Evolutionary conservation across 2,797 vertebrate species (phyloP), one percentile per base, ranked within the genome.

Genomic region (Hybognathus amarus): DNA sequence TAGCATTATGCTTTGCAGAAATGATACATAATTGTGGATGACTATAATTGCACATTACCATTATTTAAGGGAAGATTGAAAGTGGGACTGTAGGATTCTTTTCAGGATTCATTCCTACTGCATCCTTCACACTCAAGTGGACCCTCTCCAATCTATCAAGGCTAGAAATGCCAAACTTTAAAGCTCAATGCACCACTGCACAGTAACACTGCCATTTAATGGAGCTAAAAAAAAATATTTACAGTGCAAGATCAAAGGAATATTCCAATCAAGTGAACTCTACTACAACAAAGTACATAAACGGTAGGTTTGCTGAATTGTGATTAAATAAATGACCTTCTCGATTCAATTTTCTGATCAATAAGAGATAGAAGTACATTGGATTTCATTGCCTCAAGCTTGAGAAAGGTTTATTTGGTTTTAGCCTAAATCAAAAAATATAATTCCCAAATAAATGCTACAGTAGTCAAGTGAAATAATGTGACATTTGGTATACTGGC

Each of bases 141-240:
- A 42, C 52, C 79, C 79, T 59, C 40, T 81, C 24, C 63, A 79
- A 69, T 73, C 79, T 77, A 86, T 87, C 80, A 86, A 77, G 40
- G 59, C 47, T 74, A 52, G n/a, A 87, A 86, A 87, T 83, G 85
- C 52, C 75, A 86, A 77, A 73, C 79, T 40, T 79, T 56, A 63
- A 81, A 75, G 77, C 78, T 76, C 74, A 82, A 36, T 52, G 75
- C 75, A 81, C 70, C 77, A 82, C 45, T 87, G 81, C 87, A 84
- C 81, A 73, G 73, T 66, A 87, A 50, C 79, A 64, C 24, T 40
- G 66, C 40, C 30, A 33, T 54, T 76, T 86, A 85, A 85, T 87
- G 84, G 74, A 76, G 5, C 2, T 22, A 40, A 68, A 67, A 20
- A 70, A 42, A 80, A 69, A 56, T 52, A 63, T 80, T 75, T 83